These are phyloP conservation scores for Stichodactyla helianthus DNA, from an alignment of 64 coral and sea anemone genomes.

Conservation along the genomic window DNA sequence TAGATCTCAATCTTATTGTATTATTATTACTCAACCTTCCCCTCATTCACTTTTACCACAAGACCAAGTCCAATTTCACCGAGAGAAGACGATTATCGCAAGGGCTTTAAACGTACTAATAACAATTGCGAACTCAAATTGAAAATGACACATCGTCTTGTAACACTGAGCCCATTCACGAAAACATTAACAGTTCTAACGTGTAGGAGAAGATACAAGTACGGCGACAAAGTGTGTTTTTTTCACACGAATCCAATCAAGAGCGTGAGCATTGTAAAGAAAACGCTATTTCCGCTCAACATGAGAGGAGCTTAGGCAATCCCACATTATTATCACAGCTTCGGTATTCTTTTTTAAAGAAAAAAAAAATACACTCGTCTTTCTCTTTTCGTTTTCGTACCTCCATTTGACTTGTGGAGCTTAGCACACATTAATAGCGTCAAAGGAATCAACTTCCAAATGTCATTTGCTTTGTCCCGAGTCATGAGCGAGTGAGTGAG, in stretches of 20 bases:
- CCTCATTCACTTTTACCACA: conserved; percentile 28
- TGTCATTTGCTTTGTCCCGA: conserved; percentile 26
- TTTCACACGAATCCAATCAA: conserved; percentile 22
- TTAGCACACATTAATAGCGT: conserved; percentile 9
- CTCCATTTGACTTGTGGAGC: not conserved
- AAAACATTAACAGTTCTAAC: conserved; percentile 24
- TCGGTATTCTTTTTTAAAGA: not conserved
- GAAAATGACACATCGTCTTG: conserved; percentile 20
- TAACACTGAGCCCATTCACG: conserved; percentile 25
- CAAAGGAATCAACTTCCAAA: conserved; percentile 22
- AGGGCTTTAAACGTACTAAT: not conserved
- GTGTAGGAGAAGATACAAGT: conserved; percentile 6
- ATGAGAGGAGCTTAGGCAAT: not conserved
- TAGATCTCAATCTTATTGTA: conserved; percentile 20
- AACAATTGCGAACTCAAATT: conserved; percentile 14
- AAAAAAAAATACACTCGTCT: not conserved
- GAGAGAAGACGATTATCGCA: conserved; percentile 15
- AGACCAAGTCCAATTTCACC: conserved; percentile 8
- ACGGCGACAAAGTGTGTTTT: not conserved
- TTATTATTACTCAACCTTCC: not conserved
- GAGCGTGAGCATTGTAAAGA: conserved; percentile 10
- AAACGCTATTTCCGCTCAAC: conserved; percentile 14
- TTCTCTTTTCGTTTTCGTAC: conserved; percentile 1
- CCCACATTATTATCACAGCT: not conserved
- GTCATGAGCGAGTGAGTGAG: conserved; percentile 28